Base-by-base conservation (phyloP, 2,888 invertebrate species). In the Athrips mouffetella region DNA sequence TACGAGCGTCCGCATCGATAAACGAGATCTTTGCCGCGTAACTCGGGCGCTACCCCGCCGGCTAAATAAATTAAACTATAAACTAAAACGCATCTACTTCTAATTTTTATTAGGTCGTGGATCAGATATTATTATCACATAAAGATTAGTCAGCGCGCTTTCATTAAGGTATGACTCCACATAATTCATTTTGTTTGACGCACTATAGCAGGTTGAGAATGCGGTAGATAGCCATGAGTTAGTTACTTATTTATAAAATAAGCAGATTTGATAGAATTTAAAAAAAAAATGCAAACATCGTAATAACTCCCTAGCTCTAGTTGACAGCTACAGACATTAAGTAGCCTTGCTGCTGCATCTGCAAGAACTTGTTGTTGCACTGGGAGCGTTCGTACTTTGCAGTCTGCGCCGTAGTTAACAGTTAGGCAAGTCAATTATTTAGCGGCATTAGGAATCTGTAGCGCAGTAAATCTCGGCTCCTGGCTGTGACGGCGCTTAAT, bases 401-500 rank as follows among this genome's bases (percentile, higher is more conserved):
- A 35, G 37, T 21, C 20, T 37, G 37, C 37, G 11, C 20, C 33
- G 15, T 35, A 45, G 45, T 35, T 35, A 45, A 47, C 51, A 52
- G 55, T 49, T 45, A 47, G 51, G 49, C 50, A 48, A 52, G 53
- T 50, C 58, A 59, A 62, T 62, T 65, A 67, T 70, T 69, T 67
- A 71, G 66, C 63, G 62, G 63, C 66, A 62, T 67, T 70, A 64
- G 68, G 68, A 62, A 63, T 64, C 70, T 69, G 62, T 70, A 70
- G 65, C 63, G 67, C 62, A 70, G 69, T 80, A 80, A 80, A 80
- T 80, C 75, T 74, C 66, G 59, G 66, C 63, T 66, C 59, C 63
- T 70, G 68, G 67, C 70, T 63, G 71, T 73, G 80, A 74, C 73
- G 73, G 73, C 73, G 70, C 70, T 78, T 82, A 83, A 82, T 81